These are phyloP conservation scores for Drosophila paranaensis DNA, from an alignment of 2,888 invertebrate genomes.

Conservation along the genomic window DNA sequence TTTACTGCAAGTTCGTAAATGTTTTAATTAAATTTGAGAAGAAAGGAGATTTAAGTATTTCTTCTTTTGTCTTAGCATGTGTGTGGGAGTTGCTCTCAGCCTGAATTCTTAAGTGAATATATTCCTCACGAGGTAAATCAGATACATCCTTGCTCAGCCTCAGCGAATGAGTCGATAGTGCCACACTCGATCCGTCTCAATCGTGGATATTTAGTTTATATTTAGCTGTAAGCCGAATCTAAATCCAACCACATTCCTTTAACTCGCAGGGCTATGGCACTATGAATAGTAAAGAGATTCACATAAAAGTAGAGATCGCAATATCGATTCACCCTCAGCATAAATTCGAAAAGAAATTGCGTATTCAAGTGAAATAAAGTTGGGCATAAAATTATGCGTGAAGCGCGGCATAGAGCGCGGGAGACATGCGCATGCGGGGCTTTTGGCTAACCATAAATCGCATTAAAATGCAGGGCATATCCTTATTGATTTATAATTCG, in stretches of 20 bases:
- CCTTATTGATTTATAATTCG: slow-evolving; percentile 81
- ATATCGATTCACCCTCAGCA: slow-evolving; percentile 2
- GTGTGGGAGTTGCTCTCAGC: not conserved
- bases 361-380: slow-evolving; percentile 48
- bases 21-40: slow-evolving; percentile 81
- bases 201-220: too few species aligned
- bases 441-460: slow-evolving; percentile 53
- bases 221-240: too few species aligned
- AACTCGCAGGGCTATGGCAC: too few species aligned
- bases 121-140: not conserved
- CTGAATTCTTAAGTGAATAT: not conserved
- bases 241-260: too few species aligned
- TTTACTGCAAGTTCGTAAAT: slow-evolving; percentile 67
- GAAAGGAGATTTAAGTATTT: not conserved
- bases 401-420: not conserved
- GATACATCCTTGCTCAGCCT: too few species aligned
- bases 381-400: slow-evolving; percentile 69
- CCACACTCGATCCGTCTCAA: too few species aligned
- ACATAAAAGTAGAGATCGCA: not conserved
- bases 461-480: slow-evolving; percentile 77
- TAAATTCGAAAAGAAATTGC: slow-evolving; percentile 26
- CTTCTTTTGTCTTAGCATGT: not conserved
- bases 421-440: slow-evolving; percentile 7
- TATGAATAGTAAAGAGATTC: not conserved
- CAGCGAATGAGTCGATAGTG: too few species aligned